Percentiles rank a stretch among this genome's conserved stretches.
Evolutionary conservation across 2,113 vertebrate genomes (phyloP).

Genomic region (Tyrannus savana): DNA sequence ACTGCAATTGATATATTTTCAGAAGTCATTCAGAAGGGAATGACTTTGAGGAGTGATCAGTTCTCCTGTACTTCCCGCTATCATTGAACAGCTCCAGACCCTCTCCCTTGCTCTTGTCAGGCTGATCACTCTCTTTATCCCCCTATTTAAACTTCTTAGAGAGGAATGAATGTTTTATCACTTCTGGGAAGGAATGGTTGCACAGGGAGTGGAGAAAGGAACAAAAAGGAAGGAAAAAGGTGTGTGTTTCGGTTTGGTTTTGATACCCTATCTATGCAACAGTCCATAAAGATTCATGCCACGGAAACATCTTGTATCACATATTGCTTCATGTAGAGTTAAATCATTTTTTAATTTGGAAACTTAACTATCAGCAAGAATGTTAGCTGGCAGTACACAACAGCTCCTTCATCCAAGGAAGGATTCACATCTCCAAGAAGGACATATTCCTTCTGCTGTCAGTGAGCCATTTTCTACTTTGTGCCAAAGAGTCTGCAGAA

Average conservation of each 20-base stretch:
- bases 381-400: constrained; percentile 34
- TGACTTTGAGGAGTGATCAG: neutral
- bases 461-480: constrained; percentile 18
- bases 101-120: neutral
- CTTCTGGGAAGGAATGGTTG: neutral
- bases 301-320: neutral
- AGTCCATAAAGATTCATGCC: neutral
- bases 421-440: constrained; percentile 20
- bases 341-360: constrained; percentile 42
- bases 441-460: constrained; percentile 43
- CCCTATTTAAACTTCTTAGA: neutral
- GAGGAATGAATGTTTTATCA: neutral
- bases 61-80: neutral
- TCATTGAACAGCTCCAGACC: neutral
- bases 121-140: neutral
- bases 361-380: constrained; percentile 43
- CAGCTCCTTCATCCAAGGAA: constrained; percentile 35
- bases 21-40: neutral
- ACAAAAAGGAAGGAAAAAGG: neutral
- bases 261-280: neutral
- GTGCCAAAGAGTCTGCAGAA: constrained; percentile 13
- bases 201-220: neutral
- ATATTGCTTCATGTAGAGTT: neutral
- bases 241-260: neutral
- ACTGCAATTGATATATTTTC: neutral